Evolutionary conservation across 2,797 vertebrate species (phyloP).

Genomic region (Lacerta viridis): DNA sequence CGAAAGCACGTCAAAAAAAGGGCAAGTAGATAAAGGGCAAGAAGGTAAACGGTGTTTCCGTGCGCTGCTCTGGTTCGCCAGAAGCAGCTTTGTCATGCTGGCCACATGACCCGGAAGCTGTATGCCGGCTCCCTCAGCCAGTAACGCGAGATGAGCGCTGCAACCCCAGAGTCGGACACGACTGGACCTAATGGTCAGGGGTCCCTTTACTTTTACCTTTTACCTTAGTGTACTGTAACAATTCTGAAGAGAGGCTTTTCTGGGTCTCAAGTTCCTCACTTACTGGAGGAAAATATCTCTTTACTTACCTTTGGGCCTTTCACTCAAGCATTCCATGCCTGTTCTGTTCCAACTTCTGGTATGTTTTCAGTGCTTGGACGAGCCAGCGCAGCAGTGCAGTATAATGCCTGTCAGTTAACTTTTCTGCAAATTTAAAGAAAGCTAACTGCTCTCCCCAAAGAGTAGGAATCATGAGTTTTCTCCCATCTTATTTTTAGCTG

Average conservation of each 20-base stretch:
- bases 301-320: background rate
- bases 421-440: slow-evolving; percentile 9
- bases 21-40: too few relatives aligned
- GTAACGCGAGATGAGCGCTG: too few relatives aligned
- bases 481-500: slow-evolving; percentile 60
- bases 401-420: slow-evolving; percentile 2
- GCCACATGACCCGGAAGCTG: too few relatives aligned
- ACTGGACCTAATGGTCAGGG: too few relatives aligned
- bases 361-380: slow-evolving; percentile 11
- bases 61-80: too few relatives aligned
- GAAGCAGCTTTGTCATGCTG: too few relatives aligned
- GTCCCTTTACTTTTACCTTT: too few relatives aligned
- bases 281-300: background rate
- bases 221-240: background rate
- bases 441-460: slow-evolving; percentile 16
- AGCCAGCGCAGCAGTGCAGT: background rate
- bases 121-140: too few relatives aligned
- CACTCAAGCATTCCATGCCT: slow-evolving; percentile 1
- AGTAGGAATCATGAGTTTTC: slow-evolving; percentile 29
- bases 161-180: too few relatives aligned
- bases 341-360: background rate
- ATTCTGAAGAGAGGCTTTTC: background rate
- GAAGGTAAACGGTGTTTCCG: too few relatives aligned
- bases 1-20: too few relatives aligned
- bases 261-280: background rate